These are phyloP conservation scores for Naja naja DNA, from an alignment of 2,113 vertebrate species.

Conservation along the genomic window DNA sequence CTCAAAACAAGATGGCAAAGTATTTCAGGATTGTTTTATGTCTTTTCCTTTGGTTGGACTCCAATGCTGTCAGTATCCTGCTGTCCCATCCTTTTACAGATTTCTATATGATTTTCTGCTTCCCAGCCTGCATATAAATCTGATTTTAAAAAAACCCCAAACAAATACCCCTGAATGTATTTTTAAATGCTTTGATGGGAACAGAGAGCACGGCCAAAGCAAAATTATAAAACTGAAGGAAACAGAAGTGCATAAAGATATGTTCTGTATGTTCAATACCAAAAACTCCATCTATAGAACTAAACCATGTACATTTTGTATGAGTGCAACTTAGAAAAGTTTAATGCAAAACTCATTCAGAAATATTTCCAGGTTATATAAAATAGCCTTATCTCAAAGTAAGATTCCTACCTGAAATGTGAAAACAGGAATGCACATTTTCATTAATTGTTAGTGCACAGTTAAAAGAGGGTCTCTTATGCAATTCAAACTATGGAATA, in stretches of 20 bases:
- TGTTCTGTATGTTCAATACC: conserved; percentile 30
- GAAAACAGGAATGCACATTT: conserved; percentile 28
- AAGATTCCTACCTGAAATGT: conserved; percentile 31
- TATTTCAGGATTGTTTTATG: background rate
- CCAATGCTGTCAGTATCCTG: conserved; percentile 16
- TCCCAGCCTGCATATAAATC: conserved; percentile 17
- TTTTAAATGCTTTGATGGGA: conserved; percentile 31
- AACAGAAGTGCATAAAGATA: background rate
- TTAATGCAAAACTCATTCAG: conserved; percentile 32
- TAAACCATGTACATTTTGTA: background rate
- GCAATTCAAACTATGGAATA: conserved; percentile 13
- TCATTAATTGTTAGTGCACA: conserved; percentile 35
- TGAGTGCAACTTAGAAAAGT: conserved; percentile 25
- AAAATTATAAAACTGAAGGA: conserved; percentile 39
- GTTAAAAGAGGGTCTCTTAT: conserved; percentile 36
- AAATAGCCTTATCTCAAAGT: background rate
- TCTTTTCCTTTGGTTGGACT: conserved; percentile 17
- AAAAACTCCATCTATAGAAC: conserved; percentile 4
- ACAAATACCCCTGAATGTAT: background rate
- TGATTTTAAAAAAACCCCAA: background rate
- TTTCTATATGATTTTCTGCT: conserved; percentile 21
- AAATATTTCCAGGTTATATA: conserved; percentile 29
- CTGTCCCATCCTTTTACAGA: conserved; percentile 15
- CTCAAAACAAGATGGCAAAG: background rate
- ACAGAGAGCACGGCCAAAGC: background rate